phyloP scores from a whole-genome alignment of 2,797 vertebrate genomes.

The Sciaenops ocellatus region DNA sequence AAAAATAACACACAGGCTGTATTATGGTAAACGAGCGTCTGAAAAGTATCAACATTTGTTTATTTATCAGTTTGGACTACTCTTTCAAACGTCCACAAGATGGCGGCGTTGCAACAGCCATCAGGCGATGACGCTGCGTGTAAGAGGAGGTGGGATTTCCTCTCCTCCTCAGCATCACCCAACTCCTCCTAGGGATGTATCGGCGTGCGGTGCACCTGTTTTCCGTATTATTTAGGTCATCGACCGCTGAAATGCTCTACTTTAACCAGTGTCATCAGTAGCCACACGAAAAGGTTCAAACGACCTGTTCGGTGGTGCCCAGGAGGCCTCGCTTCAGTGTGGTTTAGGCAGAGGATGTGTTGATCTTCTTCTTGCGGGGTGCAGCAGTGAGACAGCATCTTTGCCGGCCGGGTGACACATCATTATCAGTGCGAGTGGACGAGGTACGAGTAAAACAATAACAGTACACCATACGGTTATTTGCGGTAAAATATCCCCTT shows the following conservation, averaged over 20 bases:
- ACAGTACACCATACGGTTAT: background rate
- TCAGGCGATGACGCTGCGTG: constrained; percentile 5
- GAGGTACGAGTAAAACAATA: constrained; percentile 65
- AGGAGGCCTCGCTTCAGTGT: constrained; percentile 20
- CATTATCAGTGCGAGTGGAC: constrained; percentile 63
- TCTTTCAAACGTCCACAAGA: constrained; percentile 55
- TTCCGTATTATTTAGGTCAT: constrained; percentile 27
- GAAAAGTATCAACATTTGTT: background rate
- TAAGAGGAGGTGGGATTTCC: constrained; percentile 72
- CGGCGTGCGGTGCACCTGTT: constrained; percentile 76
- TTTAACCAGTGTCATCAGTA: constrained; percentile 28
- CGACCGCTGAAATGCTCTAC: constrained; percentile 41
- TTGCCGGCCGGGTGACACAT: constrained; percentile 76
- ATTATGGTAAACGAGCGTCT: accelerated
- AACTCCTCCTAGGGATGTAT: constrained; percentile 62
- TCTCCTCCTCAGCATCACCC: constrained; percentile 64
- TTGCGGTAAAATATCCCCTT: background rate
- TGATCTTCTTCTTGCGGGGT: constrained; percentile 43
- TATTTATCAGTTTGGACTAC: background rate
- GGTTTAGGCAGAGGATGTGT: constrained; percentile 62
- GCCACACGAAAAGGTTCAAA: constrained; percentile 3
- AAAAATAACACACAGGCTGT: accelerated
- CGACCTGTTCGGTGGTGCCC: background rate
- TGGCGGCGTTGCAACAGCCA: constrained; percentile 64
- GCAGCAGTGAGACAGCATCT: constrained; percentile 88